Evolutionary conservation across 2,888 invertebrate genomes (phyloP), one percentile per base, ranked within the genome.

Genomic region (Dastarcus helophoroides): DNA sequence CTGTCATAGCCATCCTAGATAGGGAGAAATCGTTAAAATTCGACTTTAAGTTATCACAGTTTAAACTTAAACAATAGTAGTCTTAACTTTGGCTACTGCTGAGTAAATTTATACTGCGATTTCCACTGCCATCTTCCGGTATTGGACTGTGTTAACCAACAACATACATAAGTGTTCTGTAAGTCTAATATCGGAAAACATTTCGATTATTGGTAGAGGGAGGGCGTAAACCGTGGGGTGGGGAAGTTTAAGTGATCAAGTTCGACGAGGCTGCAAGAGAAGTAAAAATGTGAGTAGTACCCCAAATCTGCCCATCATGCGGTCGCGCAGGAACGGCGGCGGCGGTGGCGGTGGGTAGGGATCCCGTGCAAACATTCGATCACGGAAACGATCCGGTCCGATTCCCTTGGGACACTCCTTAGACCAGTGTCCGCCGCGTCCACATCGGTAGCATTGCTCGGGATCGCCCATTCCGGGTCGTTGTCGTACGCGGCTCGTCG

Each of bases 391-490:
- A 64, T 81, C 80, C 41, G 82, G 80, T 56, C 79, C 82, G 65
- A 79, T 65, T 49, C 81, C 78, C 41, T 59, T 60, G 51, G 88
- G 89, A 68, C 90, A 91, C 67, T 91, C 90, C 74, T 89, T 90
- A 52, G 89, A 90, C 91, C 91, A 91, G 68, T 93, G 91, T 45
- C 91, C 93, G 58, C 86, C 85, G 60, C 86, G 79, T 47, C 91
- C 91, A 69, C 89, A 88, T 62, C 86, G 79, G 69, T 89, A 90
- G 69, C 91, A 93, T 65, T 88, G 89, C 65, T 89, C 90, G 59
- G 90, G 89, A 65, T 90, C 90, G 57, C 91, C 91, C 91, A 93
- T 93, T 51, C 93, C 91, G 54, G 93, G 90, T 60, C 88, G 81
- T 63, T 90, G 90, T 45, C 93, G 75, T 30, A 91, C 91, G 64